Conservation (phyloP, 2,888 invertebrate species). For the Lamellibrachia columna region DNA sequence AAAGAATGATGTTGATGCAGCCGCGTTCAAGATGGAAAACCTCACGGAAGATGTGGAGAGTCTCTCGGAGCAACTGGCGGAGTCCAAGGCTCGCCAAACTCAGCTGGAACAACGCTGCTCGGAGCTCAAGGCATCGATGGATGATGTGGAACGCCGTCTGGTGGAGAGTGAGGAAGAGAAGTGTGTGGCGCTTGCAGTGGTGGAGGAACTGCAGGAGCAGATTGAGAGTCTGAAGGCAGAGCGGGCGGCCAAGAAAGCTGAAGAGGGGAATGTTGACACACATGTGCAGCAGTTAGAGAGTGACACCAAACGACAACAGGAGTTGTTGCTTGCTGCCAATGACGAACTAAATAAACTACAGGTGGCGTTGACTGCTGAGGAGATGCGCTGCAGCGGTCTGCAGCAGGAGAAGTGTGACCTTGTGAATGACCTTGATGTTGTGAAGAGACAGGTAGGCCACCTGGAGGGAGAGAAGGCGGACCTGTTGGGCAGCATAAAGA, state of each 20-base stretch:
- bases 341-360: neutral
- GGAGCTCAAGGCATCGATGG: neutral
- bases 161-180: neutral
- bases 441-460: neutral
- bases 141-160: neutral
- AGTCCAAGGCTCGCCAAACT: neutral
- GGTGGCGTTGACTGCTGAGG: neutral
- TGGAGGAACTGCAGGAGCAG: neutral
- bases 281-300: neutral
- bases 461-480: neutral
- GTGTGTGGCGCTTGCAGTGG: neutral
- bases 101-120: neutral
- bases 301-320: neutral
- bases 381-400: neutral
- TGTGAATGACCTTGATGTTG: neutral
- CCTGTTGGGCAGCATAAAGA: neutral
- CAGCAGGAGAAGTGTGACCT: neutral
- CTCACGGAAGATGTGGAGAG: slow-evolving; percentile 1
- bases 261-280: neutral
- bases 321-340: neutral
- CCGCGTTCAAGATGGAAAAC: neutral
- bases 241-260: neutral
- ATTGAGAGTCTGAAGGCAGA: neutral
- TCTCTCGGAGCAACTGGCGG: neutral
- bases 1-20: neutral